Conservation (phyloP, 2,797 vertebrate species). For the Pseudopleuronectes americanus region DNA sequence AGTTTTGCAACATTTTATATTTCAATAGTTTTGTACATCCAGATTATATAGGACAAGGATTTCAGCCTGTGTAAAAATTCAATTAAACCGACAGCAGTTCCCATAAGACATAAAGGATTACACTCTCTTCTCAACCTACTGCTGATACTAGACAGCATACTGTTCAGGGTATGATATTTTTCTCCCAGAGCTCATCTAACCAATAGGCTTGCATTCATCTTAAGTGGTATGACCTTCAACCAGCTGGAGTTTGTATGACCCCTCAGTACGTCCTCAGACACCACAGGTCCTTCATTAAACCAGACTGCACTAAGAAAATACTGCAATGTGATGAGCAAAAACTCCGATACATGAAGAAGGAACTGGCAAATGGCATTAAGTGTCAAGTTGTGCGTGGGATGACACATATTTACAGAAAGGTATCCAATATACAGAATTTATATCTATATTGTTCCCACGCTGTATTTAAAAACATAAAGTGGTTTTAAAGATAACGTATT, state of each 20-base stretch:
- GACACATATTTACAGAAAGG: no score
- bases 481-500: no score
- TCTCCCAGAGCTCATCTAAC: slow-evolving; percentile 21
- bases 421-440: no score
- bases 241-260: slow-evolving; percentile 19
- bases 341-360: no score
- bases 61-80: neutral
- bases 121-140: slow-evolving; percentile 14
- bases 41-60: slow-evolving; percentile 5
- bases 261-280: no score
- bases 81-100: slow-evolving; percentile 16
- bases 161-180: slow-evolving; percentile 18
- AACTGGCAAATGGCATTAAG: no score
- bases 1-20: no score
- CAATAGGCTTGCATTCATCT: slow-evolving; percentile 19
- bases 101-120: neutral
- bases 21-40: neutral
- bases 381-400: no score
- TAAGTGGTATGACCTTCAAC: slow-evolving; percentile 28
- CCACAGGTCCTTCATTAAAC: slow-evolving; percentile 14
- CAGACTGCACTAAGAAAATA: slow-evolving; percentile 13
- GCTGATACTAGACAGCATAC: slow-evolving; percentile 21
- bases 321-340: no score
- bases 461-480: no score
- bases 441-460: no score